phyloP scores from a whole-genome alignment of 2,797 vertebrate genomes.

The Enteromius anoplus region DNA sequence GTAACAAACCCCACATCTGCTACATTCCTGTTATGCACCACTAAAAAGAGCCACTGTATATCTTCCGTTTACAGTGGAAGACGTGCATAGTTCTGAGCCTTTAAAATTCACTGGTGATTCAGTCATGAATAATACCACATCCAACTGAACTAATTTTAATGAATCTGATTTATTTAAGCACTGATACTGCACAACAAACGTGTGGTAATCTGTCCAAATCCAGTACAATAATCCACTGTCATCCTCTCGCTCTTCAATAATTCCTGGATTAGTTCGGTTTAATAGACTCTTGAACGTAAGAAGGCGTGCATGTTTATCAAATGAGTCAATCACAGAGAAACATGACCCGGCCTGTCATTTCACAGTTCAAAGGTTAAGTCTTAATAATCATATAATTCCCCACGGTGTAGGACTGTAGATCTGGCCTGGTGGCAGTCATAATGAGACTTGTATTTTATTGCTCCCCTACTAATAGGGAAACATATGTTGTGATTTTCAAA shows the following conservation, averaged over 20 bases:
- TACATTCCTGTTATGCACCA: conserved; percentile 1
- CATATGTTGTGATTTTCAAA: conserved; percentile 97
- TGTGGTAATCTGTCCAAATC: conserved; percentile 50
- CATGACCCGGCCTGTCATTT: conserved; percentile 68
- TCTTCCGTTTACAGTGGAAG: background rate
- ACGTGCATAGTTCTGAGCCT: background rate
- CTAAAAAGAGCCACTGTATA: background rate
- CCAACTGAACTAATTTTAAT: background rate
- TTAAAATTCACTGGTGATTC: background rate
- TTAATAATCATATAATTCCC: conserved; percentile 92
- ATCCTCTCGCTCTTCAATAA: conserved; percentile 73
- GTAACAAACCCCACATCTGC: conserved; percentile 61
- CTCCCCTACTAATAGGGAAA: conserved; percentile 92
- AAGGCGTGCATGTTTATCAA: conserved; percentile 58
- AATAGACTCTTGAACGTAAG: conserved; percentile 71
- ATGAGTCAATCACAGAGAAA: conserved; percentile 59
- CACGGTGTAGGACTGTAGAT: conserved; percentile 75
- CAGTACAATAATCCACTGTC: conserved; percentile 70
- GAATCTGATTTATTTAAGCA: background rate
- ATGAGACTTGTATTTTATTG: conserved; percentile 85
- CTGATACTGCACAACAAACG: conserved; percentile 15
- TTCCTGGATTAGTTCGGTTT: conserved; percentile 80
- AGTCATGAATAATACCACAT: background rate
- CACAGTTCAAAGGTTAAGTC: conserved; percentile 82
- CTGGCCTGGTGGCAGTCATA: conserved; percentile 82